Evolutionary conservation across 2,113 vertebrate species (phyloP), one percentile per base, ranked within the genome.

Genomic region (Psilopsiagon aurifrons): DNA sequence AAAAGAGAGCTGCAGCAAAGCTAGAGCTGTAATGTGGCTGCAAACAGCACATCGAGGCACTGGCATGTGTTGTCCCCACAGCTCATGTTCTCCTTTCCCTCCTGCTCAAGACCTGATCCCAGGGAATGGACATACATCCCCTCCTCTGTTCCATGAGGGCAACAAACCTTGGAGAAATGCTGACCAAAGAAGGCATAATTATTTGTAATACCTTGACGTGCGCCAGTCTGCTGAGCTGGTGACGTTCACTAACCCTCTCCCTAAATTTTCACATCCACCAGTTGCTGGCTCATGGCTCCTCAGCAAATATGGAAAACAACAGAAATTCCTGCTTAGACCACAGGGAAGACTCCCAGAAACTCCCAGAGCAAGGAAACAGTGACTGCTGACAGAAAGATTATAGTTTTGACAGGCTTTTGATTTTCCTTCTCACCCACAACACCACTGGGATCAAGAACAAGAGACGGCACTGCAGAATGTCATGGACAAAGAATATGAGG

Each of bases 1-100:
- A 88, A 83, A 81, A 10, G 9, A 88, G 35, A 82, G 37, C 60
- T 70, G 73, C 70, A 82, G 69, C 80, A 85, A 86, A 91, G 57
- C 47, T 37, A 6, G 73, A 83, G 73, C 62, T 90, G 44, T 5
- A 55, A 52, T 52, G 6, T 76, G 57, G 62, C 44, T 37, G 67
- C 80, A 51, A 39, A 71, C 20, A 78, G 80, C 33, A 71, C 17
- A 14, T 31, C n/a, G 5, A 7, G n/a, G 41, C 46, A 62, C n/a
- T 49, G 51, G 19, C 8, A 68, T 60, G 37, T 8, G 15, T 12
- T 62, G 28, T 37, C 41, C 37, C 54, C 49, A 25, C 0, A 63
- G 83, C 18, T 73, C 69, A 29, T 5, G 1, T 9, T 44, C 22
- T 47, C 52, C 47, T 35, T 31, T 82, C n/a, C 25, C 20, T 76